These are phyloP conservation scores for Bradysia coprophila DNA, from an alignment of 1,140 invertebrate genomes.

Conservation along the genomic window DNA sequence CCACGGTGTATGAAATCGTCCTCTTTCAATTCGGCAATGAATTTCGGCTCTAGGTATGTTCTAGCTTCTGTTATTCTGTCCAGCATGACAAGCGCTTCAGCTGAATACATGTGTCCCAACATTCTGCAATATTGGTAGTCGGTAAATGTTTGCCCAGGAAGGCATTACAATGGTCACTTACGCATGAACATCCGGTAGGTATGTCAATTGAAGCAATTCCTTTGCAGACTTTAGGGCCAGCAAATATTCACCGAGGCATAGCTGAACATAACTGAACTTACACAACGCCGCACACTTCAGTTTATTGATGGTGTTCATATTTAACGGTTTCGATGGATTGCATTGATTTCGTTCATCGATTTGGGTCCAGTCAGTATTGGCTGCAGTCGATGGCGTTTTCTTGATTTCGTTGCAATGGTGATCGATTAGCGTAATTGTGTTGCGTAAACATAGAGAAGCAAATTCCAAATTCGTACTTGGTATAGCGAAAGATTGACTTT, in stretches of 20 bases:
- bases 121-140: slow-evolving; percentile 36
- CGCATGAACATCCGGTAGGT: slow-evolving; percentile 21
- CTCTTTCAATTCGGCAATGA: slow-evolving; percentile 33
- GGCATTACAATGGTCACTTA: slow-evolving; percentile 4
- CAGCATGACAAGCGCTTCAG: slow-evolving; percentile 70
- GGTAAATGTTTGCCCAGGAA: background rate
- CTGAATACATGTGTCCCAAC: slow-evolving; percentile 72
- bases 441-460: slow-evolving; percentile 69
- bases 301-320: slow-evolving; percentile 20
- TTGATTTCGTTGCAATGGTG: background rate
- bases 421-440: slow-evolving; percentile 44
- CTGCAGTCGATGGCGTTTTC: background rate
- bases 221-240: slow-evolving; percentile 57
- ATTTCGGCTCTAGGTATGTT: slow-evolving; percentile 63
- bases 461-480: slow-evolving; percentile 80
- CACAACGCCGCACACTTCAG: slow-evolving; percentile 53
- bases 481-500: slow-evolving; percentile 57
- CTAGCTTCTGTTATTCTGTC: slow-evolving; percentile 71
- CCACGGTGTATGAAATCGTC: slow-evolving; percentile 13
- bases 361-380: background rate
- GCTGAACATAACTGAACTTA: slow-evolving; percentile 61
- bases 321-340: slow-evolving; percentile 24
- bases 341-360: slow-evolving; percentile 21
- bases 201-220: slow-evolving; percentile 13
- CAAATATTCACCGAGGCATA: slow-evolving; percentile 70